Percentiles rank a stretch among this genome's conserved stretches.
phyloP scores from a whole-genome alignment of 2,888 invertebrate species.

The Gastrophysa polygoni region DNA sequence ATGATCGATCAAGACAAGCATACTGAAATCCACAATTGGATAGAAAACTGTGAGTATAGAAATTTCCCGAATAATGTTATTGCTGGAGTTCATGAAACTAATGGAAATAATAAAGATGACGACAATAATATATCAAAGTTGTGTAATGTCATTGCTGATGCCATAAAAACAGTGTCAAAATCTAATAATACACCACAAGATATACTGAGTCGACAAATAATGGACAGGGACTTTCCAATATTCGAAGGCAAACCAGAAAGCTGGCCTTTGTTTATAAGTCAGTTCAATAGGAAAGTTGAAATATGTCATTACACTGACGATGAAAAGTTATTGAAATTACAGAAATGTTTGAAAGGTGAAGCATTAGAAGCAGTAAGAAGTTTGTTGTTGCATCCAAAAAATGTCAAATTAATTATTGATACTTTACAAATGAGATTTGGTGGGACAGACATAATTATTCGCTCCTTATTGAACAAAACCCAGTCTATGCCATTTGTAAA shows the following conservation, averaged over 20 bases:
- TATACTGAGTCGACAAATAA: neutral
- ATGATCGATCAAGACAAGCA: neutral
- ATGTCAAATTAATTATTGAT: neutral
- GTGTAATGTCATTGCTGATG: constrained; percentile 3
- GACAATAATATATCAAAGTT: neutral
- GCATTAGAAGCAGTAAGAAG: neutral
- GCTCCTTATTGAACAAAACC: neutral
- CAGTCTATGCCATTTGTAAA: neutral
- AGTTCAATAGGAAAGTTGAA: neutral
- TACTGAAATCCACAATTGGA: neutral
- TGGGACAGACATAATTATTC: neutral
- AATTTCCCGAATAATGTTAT: neutral
- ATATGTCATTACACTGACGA: neutral
- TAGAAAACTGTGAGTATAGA: neutral
- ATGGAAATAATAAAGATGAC: neutral
- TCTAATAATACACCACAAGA: neutral
- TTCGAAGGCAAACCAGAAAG: constrained; percentile 1
- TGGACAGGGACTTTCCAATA: neutral
- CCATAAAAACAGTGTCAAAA: neutral
- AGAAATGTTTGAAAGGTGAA: neutral
- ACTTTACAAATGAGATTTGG: constrained; percentile 1
- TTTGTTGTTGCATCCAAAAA: neutral
- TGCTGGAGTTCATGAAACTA: neutral
- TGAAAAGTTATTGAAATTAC: neutral
- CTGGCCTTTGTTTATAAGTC: constrained; percentile 2